phyloP scores from a whole-genome alignment of 1,140 invertebrate species.

The Temnothorax longispinosus region DNA sequence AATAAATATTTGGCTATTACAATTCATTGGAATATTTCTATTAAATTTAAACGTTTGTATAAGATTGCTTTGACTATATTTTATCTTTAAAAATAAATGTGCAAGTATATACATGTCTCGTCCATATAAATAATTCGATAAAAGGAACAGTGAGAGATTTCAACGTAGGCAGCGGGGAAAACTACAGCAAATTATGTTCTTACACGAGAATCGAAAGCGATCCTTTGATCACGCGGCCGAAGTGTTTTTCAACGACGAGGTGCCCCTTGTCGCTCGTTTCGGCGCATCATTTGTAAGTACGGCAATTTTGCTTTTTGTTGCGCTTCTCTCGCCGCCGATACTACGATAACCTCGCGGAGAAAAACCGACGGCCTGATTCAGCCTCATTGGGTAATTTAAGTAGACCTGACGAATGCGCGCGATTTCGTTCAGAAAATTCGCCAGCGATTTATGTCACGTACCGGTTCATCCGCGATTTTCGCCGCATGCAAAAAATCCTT shows the following conservation, averaged over 20 bases:
- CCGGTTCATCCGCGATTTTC: slow-evolving; percentile 3
- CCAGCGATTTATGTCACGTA: slow-evolving; percentile 27
- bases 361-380: slow-evolving; percentile 68
- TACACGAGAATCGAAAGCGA: slow-evolving; percentile 70
- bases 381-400: slow-evolving; percentile 45
- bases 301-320: slow-evolving; percentile 73
- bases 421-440: slow-evolving; percentile 40
- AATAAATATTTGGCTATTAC: not conserved
- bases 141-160: slow-evolving; percentile 2
- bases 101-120: not conserved
- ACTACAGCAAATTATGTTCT: slow-evolving; percentile 48
- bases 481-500: slow-evolving; percentile 4
- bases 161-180: slow-evolving; percentile 16
- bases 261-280: slow-evolving; percentile 69
- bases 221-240: slow-evolving; percentile 68
- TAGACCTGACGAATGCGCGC: slow-evolving; percentile 33
- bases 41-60: not conserved
- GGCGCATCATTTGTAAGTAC: slow-evolving; percentile 72
- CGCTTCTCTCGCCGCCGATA: slow-evolving; percentile 20
- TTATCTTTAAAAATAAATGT: not conserved
- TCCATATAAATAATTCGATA: not conserved
- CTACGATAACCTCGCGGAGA: slow-evolving; percentile 64
- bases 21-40: not conserved
- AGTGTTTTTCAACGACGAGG: slow-evolving; percentile 60
- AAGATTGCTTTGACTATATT: not conserved